Conservation (phyloP, 2,888 invertebrate species). For the Blomia tropicalis region DNA sequence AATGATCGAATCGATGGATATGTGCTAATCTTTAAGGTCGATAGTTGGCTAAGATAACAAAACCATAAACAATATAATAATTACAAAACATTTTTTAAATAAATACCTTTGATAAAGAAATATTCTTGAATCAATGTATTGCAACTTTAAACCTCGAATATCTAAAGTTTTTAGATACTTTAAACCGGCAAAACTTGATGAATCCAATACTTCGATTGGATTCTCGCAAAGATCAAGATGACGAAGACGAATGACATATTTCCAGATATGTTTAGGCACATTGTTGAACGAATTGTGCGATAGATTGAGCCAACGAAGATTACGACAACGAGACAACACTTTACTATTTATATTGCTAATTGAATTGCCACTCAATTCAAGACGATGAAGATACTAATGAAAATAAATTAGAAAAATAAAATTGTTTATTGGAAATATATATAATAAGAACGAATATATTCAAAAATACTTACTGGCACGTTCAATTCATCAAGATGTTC, state of each 20-base stretch:
- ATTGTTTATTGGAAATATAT: too few species aligned
- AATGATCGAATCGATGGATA: conserved; percentile 30
- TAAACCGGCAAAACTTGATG: conserved; percentile 41
- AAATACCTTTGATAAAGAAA: conserved; percentile 29
- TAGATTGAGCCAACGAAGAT: conserved; percentile 54
- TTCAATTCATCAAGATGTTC: conserved; percentile 40
- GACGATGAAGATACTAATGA: conserved; percentile 57
- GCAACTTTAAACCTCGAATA: conserved; percentile 29
- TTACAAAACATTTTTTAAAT: neutral
- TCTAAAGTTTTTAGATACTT: conserved; percentile 57
- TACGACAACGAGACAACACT: conserved; percentile 31
- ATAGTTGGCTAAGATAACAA: neutral
- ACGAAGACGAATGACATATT: conserved; percentile 52
- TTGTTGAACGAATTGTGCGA: conserved; percentile 58
- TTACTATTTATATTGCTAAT: conserved; percentile 54
- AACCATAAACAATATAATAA: neutral
- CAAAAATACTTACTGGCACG: too few species aligned
- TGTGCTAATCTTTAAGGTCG: conserved; percentile 27
- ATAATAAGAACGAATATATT: too few species aligned
- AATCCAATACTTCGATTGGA: conserved; percentile 45
- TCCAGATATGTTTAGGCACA: conserved; percentile 58
- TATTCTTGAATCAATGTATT: conserved; percentile 29
- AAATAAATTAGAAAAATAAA: too few species aligned
- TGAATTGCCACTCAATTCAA: conserved; percentile 62
- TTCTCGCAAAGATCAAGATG: conserved; percentile 63